Evolutionary conservation across 2,888 invertebrate species (phyloP).

Genomic region (Muscina levida): DNA sequence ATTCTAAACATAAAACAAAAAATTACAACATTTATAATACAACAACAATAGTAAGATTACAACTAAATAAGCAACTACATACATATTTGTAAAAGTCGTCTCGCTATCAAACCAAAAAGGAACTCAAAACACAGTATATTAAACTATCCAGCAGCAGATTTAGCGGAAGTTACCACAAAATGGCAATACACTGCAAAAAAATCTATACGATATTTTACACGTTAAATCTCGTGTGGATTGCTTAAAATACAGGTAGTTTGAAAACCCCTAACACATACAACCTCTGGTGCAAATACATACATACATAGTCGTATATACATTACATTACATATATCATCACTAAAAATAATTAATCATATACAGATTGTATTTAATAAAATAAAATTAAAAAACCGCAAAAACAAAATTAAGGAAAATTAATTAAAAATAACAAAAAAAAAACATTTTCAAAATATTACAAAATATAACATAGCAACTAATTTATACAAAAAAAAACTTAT

Average conservation of each 20-base stretch:
- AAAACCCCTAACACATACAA: neutral
- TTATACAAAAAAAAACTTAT: slow-evolving; percentile 63
- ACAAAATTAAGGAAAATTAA: slow-evolving; percentile 27
- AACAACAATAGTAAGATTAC: slow-evolving; percentile 46
- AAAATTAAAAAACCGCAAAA: slow-evolving; percentile 37
- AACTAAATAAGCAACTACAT: slow-evolving; percentile 24
- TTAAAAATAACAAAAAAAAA: slow-evolving; percentile 34
- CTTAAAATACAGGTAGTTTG: neutral
- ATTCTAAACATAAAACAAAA: slow-evolving; percentile 38
- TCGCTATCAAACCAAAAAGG: slow-evolving; percentile 5
- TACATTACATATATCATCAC: neutral
- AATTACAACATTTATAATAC: slow-evolving; percentile 36
- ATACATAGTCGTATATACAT: slow-evolving; percentile 3
- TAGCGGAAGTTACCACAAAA: too few species aligned
- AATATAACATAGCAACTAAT: slow-evolving; percentile 59
- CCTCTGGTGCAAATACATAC: neutral
- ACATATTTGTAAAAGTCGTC: slow-evolving; percentile 35
- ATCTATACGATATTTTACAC: too few species aligned
- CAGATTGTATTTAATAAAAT: slow-evolving; percentile 33
- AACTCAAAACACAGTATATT: neutral
- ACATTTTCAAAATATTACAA: slow-evolving; percentile 51
- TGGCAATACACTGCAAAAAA: too few species aligned
- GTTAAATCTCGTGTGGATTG: too few species aligned
- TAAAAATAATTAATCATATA: slow-evolving; percentile 30
- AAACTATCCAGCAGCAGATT: neutral